Evolutionary conservation across 2,888 invertebrate species (phyloP).

Genomic region (Tenodera sinensis): DNA sequence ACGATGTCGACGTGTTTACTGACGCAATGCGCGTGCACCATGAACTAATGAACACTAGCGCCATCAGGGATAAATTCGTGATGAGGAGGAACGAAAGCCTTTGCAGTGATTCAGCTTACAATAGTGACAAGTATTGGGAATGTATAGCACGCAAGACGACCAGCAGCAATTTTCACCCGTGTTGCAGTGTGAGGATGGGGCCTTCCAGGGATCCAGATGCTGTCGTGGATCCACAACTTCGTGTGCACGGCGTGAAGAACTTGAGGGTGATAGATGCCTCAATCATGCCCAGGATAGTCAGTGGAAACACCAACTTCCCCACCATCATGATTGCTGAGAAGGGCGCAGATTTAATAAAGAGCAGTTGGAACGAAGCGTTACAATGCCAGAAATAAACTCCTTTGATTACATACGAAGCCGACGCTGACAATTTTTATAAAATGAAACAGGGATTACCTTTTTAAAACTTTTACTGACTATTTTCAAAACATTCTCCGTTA

Average conservation of each 20-base stretch:
- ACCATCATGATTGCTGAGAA: background rate
- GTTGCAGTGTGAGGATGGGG: background rate
- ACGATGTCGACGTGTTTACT: background rate
- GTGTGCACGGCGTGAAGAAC: background rate
- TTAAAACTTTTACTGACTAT: no score
- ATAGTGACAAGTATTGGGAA: background rate
- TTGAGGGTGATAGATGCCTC: background rate
- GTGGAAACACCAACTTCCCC: background rate
- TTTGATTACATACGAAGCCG: no score
- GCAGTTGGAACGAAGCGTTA: background rate
- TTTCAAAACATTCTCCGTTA: no score
- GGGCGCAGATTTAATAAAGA: background rate
- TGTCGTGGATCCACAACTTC: background rate
- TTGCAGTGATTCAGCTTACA: background rate
- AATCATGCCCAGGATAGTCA: background rate
- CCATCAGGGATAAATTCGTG: background rate
- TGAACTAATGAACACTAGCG: background rate
- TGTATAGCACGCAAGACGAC: background rate
- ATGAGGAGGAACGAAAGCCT: no score
- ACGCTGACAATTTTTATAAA: no score
- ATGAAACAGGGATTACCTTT: no score
- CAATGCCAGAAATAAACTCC: no score
- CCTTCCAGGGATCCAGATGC: background rate
- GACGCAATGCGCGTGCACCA: background rate
- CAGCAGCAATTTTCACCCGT: background rate